Base-by-base conservation (phyloP, 2,797 vertebrate species). In the Halcyon leucocephala region DNA sequence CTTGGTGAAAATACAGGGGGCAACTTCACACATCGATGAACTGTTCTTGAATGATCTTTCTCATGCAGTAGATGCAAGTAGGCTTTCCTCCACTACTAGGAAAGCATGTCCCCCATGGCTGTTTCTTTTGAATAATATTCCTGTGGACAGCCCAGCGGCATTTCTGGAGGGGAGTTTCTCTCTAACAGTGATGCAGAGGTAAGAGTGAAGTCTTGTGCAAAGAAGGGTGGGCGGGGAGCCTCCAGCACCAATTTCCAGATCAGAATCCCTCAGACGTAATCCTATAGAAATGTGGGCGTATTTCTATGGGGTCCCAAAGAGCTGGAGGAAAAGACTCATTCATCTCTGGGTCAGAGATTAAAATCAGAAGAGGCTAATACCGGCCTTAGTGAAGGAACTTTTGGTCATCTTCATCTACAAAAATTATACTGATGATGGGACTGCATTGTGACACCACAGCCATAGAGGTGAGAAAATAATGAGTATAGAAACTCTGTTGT, bases 251-350 rank as follows among this genome's bases (percentile, higher is more conserved):
- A 1, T 15, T 78, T 62, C 73, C 52, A 89, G 24, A 57, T 3
- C 37, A 28, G 55, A 42, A 8, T 39, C 11, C 42, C 62, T 46
- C 51, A 22, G 25, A 37, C 31, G 19, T 24, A 46, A 22, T 26
- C 29, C 52, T 19, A 29, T 0, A 77, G 55, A 80, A 66, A 73
- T 0, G 2, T 6, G 24, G 20, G 22, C 0, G 1, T 0, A 0
- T 31, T 90, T 83, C 21, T 51, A 6, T 1, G 6, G 19, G 9
- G 17, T 19, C 29, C 9, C 22, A 41, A 72, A 69, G 12, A 22
- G 10, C 8, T 33, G 25, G 69, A 88, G 12, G 1, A 52, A 58
- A 26, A 81, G 21, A 39, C 5, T 52, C 1, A 0, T 13, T n/a
- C 14, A 2, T 22, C 13, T 90, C 46, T 31, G 24, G 12, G 28